These are phyloP conservation scores for Oligia fasciuncula DNA, from an alignment of 2,888 invertebrate genomes.

Conservation along the genomic window DNA sequence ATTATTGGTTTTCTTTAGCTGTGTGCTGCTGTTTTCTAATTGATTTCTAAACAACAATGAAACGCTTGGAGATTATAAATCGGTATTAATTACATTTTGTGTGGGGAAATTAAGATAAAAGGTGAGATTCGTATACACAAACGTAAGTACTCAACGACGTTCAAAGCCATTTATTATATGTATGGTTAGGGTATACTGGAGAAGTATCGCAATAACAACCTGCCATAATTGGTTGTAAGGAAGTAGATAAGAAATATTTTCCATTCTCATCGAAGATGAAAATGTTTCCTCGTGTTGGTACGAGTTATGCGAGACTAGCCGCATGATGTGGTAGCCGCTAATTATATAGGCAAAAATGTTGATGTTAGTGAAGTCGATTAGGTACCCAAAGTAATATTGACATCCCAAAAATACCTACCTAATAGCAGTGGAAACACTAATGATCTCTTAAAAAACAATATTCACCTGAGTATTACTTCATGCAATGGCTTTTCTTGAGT, in stretches of 20 bases:
- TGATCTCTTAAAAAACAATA: neutral
- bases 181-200: neutral
- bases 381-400: neutral
- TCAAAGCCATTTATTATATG: neutral
- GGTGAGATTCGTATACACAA: neutral
- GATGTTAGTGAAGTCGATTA: no score
- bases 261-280: neutral
- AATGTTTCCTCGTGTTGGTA: neutral
- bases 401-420: neutral
- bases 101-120: conserved; percentile 1
- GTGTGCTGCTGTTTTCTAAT: conserved; percentile 29
- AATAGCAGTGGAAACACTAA: neutral
- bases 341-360: neutral
- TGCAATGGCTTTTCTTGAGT: neutral
- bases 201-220: neutral
- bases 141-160: neutral
- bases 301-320: neutral
- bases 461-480: neutral
- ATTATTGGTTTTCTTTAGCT: conserved; percentile 51
- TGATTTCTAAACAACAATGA: conserved; percentile 33
- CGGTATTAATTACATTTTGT: neutral
- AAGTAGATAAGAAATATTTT: conserved; percentile 3
- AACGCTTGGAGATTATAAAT: neutral
- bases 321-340: neutral
- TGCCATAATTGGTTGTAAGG: neutral